These are phyloP conservation scores for Cryptoleucopteryx plumbea DNA, from an alignment of 2,113 vertebrate species.

Conservation along the genomic window DNA sequence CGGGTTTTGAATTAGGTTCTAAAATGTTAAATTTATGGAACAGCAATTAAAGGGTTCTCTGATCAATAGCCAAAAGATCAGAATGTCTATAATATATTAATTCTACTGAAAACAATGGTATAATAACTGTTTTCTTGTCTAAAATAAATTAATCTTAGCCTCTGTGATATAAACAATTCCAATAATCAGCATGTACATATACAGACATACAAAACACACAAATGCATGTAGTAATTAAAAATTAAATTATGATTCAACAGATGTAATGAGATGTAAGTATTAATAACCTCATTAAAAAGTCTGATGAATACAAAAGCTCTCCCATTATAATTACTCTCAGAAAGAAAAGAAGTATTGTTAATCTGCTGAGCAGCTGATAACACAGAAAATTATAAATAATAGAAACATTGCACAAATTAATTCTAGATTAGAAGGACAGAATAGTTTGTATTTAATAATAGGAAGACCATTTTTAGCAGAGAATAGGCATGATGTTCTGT, in stretches of 20 bases:
- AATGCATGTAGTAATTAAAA: conserved; percentile 41
- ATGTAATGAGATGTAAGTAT: conserved; percentile 48
- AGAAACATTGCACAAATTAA: conserved; percentile 53
- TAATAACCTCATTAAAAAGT: conserved; percentile 64
- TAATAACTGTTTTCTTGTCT: neutral
- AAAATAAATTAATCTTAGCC: neutral
- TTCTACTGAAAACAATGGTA: neutral
- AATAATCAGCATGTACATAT: neutral
- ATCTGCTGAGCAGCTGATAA: conserved; percentile 53
- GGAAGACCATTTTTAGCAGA: conserved; percentile 7
- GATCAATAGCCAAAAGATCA: neutral
- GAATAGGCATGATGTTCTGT: neutral
- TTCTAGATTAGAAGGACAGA: conserved; percentile 51
- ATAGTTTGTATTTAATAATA: conserved; percentile 36
- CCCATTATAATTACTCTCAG: conserved; percentile 34
- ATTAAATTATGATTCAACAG: conserved; percentile 47
- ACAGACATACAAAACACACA: conserved; percentile 17
- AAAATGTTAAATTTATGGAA: neutral
- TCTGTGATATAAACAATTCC: neutral
- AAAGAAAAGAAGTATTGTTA: conserved; percentile 42
- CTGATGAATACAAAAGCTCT: conserved; percentile 58
- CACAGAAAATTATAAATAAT: conserved; percentile 65
- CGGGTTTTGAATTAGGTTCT: neutral
- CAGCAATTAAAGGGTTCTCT: neutral
- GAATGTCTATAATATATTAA: neutral